phyloP scores from a whole-genome alignment of 2,888 invertebrate genomes.

The Volucella zonaria region DNA sequence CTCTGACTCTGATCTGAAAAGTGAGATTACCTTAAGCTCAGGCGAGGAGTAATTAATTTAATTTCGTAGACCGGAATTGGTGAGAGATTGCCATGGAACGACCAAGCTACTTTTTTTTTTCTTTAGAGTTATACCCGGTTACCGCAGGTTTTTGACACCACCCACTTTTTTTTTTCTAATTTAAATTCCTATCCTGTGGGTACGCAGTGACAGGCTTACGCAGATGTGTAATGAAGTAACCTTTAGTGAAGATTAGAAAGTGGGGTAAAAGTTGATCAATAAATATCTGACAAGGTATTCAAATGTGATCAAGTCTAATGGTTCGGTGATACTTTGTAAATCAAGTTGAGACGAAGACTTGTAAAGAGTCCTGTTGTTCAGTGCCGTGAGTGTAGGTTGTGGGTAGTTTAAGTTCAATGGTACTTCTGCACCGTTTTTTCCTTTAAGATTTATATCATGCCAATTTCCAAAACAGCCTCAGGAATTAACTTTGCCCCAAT shows the following conservation, averaged over 20 bases:
- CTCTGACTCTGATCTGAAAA: slow-evolving; percentile 26
- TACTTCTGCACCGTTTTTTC: no score
- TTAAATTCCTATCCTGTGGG: slow-evolving; percentile 43
- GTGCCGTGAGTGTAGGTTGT: no score
- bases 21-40: slow-evolving; percentile 47
- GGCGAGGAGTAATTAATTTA: slow-evolving; percentile 62
- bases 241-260: slow-evolving; percentile 68
- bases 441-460: no score
- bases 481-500: no score
- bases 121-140: slow-evolving; percentile 24
- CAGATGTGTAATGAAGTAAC: slow-evolving; percentile 45
- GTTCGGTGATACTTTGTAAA: no score
- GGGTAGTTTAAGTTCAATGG: no score
- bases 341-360: no score
- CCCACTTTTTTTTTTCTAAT: slow-evolving; percentile 47
- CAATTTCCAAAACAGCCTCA: no score
- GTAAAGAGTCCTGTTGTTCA: no score
- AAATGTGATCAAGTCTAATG: background rate
- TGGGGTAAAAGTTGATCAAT: slow-evolving; percentile 12
- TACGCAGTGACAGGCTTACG: slow-evolving; percentile 3
- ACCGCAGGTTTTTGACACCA: slow-evolving; percentile 47
- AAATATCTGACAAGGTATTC: slow-evolving; percentile 1
- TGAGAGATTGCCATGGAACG: slow-evolving; percentile 47
- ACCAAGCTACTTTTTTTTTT: background rate
- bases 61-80: slow-evolving; percentile 44